Conservation (phyloP, 2,888 invertebrate genomes). For the Phalera bucephala region DNA sequence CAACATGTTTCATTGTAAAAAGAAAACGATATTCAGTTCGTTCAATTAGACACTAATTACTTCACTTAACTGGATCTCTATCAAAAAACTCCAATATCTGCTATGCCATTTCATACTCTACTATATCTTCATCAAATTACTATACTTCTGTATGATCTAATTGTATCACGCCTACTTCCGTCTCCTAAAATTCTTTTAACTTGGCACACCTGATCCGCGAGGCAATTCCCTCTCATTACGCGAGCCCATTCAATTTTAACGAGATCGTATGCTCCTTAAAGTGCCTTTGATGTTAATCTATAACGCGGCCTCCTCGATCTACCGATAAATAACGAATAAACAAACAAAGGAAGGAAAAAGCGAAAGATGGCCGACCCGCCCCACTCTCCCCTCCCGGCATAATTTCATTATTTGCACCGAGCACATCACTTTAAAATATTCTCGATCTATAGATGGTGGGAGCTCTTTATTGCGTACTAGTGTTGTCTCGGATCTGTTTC, state of each 20-base stretch:
- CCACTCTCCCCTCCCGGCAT: slow-evolving; percentile 37
- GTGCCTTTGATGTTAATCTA: slow-evolving; percentile 72
- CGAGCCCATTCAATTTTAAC: slow-evolving; percentile 61
- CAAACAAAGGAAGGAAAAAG: slow-evolving; percentile 63
- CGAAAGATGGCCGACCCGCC: slow-evolving; percentile 31
- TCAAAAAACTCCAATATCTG: too few relatives aligned
- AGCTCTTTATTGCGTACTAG: slow-evolving; percentile 28
- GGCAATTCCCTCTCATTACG: slow-evolving; percentile 44
- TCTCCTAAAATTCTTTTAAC: slow-evolving; percentile 16
- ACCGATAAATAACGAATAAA: slow-evolving; percentile 71
- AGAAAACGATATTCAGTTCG: too few relatives aligned
- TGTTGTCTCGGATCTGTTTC: slow-evolving; percentile 16
- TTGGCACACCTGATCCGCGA: slow-evolving; percentile 33
- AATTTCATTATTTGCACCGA: slow-evolving; percentile 67
- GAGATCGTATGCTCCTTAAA: slow-evolving; percentile 49
- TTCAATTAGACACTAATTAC: too few relatives aligned
- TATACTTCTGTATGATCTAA: too few relatives aligned
- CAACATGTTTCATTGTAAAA: too few relatives aligned
- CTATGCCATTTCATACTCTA: too few relatives aligned
- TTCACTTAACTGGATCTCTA: too few relatives aligned
- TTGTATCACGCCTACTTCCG: neutral
- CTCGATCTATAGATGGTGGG: slow-evolving; percentile 43
- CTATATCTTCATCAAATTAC: too few relatives aligned
- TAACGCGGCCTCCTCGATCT: slow-evolving; percentile 59
- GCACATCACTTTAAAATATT: slow-evolving; percentile 55